A percentile compares a stretch with the other conserved stretches of the same genome.
These are phyloP conservation scores for Mormoops blainvillei DNA, from an alignment of 2,113 vertebrate species.

Conservation along the genomic window DNA sequence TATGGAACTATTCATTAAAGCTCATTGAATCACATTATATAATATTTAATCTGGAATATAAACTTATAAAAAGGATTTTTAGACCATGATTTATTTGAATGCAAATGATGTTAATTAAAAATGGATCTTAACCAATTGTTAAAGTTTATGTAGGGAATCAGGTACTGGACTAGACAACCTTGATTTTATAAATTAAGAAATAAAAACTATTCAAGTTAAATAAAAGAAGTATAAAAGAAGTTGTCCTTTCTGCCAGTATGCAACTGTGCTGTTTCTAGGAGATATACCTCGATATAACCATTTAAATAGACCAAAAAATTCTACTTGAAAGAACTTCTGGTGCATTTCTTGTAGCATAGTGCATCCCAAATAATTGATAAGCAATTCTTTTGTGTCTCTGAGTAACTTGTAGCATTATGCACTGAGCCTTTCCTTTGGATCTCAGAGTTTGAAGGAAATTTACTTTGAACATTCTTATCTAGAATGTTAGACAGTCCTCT, in stretches of 20 bases:
- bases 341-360: neutral
- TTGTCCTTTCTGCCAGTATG: neutral
- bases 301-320: neutral
- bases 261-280: neutral
- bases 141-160: neutral
- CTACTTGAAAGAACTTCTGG: neutral
- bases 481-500: neutral
- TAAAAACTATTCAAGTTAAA: neutral
- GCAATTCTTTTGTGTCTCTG: neutral
- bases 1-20: neutral
- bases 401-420: neutral
- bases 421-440: neutral
- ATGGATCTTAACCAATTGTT: neutral
- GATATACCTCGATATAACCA: neutral
- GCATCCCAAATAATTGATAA: neutral
- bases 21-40: neutral
- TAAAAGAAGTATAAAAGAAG: neutral
- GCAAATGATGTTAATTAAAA: neutral
- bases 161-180: neutral
- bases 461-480: neutral
- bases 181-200: neutral
- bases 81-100: neutral
- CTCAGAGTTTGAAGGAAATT: neutral
- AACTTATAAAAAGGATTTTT: neutral
- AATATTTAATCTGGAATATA: neutral